Evolutionary conservation across 2,888 invertebrate species (phyloP).

Genomic region (Platycnemis pennipes): DNA sequence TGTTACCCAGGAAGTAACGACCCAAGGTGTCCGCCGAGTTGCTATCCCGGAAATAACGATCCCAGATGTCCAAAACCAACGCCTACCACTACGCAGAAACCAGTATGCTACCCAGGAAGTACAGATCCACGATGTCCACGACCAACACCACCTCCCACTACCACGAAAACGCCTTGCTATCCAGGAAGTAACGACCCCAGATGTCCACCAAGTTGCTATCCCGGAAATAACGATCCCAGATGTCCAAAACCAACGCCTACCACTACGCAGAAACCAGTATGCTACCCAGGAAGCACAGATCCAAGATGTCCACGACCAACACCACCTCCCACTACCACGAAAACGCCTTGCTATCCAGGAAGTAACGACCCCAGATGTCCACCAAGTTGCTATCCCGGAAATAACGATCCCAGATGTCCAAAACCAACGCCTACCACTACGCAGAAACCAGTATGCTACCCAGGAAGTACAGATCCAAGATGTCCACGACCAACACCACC

Average conservation of each 20-base stretch:
- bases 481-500: conserved; percentile 75
- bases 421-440: conserved; percentile 72
- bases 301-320: conserved; percentile 71
- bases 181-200: conserved; percentile 75
- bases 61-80: conserved; percentile 72
- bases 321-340: conserved; percentile 68
- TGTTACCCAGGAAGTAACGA: conserved; percentile 75
- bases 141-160: conserved; percentile 52
- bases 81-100: conserved; percentile 68
- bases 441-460: conserved; percentile 74
- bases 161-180: conserved; percentile 73
- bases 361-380: conserved; percentile 76
- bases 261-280: conserved; percentile 60
- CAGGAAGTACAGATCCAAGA: conserved; percentile 75
- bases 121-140: conserved; percentile 68
- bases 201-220: conserved; percentile 71
- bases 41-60: conserved; percentile 64
- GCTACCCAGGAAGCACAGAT: conserved; percentile 73
- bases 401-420: conserved; percentile 71
- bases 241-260: conserved; percentile 73
- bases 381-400: conserved; percentile 72
- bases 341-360: conserved; percentile 76
- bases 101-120: conserved; percentile 70
- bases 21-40: conserved; percentile 72
- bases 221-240: conserved; percentile 75